phyloP scores from a whole-genome alignment of 2,797 vertebrate genomes.

The Chelmon rostratus region DNA sequence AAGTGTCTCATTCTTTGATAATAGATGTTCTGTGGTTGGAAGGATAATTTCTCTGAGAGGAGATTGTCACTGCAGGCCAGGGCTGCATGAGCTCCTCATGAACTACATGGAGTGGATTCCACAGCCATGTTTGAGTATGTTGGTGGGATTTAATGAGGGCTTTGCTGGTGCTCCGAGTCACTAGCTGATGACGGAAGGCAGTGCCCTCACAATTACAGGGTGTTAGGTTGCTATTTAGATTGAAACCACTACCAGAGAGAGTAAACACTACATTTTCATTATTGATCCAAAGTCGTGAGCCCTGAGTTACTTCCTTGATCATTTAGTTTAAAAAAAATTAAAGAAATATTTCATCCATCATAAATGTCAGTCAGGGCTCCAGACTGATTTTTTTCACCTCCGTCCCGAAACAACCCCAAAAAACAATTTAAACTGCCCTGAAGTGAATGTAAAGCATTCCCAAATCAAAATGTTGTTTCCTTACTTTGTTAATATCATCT shows the following conservation, averaged over 20 bases:
- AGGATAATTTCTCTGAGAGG: slow-evolving; percentile 39
- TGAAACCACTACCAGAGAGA: slow-evolving; percentile 47
- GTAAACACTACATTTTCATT: slow-evolving; percentile 30
- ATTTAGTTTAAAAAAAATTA: slow-evolving; percentile 14
- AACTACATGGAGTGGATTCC: slow-evolving; percentile 52
- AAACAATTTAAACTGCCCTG: too few relatives aligned
- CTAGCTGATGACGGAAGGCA: slow-evolving; percentile 64
- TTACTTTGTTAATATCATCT: too few relatives aligned
- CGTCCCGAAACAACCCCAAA: too few relatives aligned
- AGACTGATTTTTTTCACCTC: too few relatives aligned
- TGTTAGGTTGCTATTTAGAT: slow-evolving; percentile 64
- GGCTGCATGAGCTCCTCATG: slow-evolving; percentile 17
- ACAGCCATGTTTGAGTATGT: slow-evolving; percentile 72
- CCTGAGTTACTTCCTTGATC: slow-evolving; percentile 30
- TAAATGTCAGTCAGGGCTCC: slow-evolving; percentile 8
- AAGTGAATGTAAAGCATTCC: too few relatives aligned
- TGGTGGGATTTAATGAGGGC: slow-evolving; percentile 74
- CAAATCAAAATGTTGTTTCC: too few relatives aligned
- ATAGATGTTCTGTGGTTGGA: slow-evolving; percentile 58
- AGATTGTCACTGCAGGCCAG: slow-evolving; percentile 36
- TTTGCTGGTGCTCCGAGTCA: slow-evolving; percentile 68
- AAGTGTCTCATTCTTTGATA: slow-evolving; percentile 55
- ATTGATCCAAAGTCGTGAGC: slow-evolving; percentile 21
- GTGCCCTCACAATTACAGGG: slow-evolving; percentile 72
- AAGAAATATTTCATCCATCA: slow-evolving; percentile 27